Evolutionary conservation across 2,888 invertebrate genomes (phyloP), one percentile per base, ranked within the genome.

Genomic region (Tetheella fluctuosa): DNA sequence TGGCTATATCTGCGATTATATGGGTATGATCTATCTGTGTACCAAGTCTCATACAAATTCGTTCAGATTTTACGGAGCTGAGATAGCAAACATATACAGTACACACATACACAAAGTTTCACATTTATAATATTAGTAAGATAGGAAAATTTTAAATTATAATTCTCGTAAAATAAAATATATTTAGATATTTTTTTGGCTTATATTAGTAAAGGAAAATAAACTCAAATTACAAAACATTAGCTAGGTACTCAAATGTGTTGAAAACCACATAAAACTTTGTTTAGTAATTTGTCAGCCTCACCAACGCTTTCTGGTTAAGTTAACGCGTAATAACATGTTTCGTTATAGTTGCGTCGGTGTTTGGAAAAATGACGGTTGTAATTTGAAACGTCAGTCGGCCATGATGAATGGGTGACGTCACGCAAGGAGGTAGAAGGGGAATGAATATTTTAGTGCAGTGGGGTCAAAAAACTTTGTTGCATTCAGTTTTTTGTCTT

Each of bases 401-500:
- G 48, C 48, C 62, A 71, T 81, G 82, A 83, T 81, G 77, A 77
- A 84, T 79, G 74, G 71, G 64, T 70, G 75, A 74, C 68, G 71
- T 69, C 73, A 78, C 71, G 71, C 70, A 53, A 70, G 62, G 59
- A 57, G 60, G 6, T 37, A 63, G 60, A 17, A 53, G 57, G 62
- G 58, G 62, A 42, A 59, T 77, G 66, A 80, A 80, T 83, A 78
- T 78, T 81, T 78, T 76, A 74, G 69, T 71, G 61, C 59, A 64
- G 23, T 23, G 60, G 62, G 72, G 69, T 71, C 71, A 68, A 69
- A 64, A 71, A 65, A 72, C 73, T 73, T 68, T 67, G 67, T 64
- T 64, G 4, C 17, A 17, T 37, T 15, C 2, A 7, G 4, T 42
- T 42, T 42, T 17, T 42, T 7, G 17, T 2, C 17, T 42, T 7